Evolutionary conservation across 2,888 invertebrate genomes (phyloP), one percentile per base, ranked within the genome.

Genomic region (Andrena dorsata): DNA sequence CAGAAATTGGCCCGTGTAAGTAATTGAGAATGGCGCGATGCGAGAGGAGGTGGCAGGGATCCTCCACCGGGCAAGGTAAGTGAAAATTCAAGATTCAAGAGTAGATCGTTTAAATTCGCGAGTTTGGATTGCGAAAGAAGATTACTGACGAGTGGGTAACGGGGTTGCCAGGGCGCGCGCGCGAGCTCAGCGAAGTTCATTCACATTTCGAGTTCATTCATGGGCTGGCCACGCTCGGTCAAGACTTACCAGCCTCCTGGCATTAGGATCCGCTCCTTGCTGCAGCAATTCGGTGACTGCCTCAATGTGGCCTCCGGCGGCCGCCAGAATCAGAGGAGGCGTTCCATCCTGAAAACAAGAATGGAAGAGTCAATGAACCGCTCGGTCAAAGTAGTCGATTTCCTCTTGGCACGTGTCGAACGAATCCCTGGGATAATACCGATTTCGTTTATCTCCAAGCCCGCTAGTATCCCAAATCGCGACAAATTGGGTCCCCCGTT

Each of bases 221-320:
- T 63, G 73, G 79, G 51, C 61, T 47, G 76, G 61, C 75, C 80
- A 77, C 77, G 74, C 56, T 65, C 56, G 63, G 13, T 86, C 68
- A 60, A 60, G 70, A 93, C 95, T 94, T 93, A 97, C 97, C 95
- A 97, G 96, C 94, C 98, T 95, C 90, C 97, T 96, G 76, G 97
- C 96, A 90, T 96, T 96, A 0, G 98, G 97, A 95, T 98, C 98
- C 0, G 98, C 98, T 69, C 98, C 98, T 94, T 98, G 98, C 83
- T 97, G 97, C 86, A 98, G 94, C 82, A 99, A 95, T 94, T 98
- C 98, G 74, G 96, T 94, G 35, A 98, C 98, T 94, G 98, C 98
- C 68, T 97, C 97, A 87, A 96, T 95, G 94, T 98, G 98, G 1
- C 98, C 98, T 94, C 98, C 98, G 71, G 98, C 98, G 2, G 98